Conservation (phyloP, 2,888 invertebrate genomes). For the Agrotis exclamationis region DNA sequence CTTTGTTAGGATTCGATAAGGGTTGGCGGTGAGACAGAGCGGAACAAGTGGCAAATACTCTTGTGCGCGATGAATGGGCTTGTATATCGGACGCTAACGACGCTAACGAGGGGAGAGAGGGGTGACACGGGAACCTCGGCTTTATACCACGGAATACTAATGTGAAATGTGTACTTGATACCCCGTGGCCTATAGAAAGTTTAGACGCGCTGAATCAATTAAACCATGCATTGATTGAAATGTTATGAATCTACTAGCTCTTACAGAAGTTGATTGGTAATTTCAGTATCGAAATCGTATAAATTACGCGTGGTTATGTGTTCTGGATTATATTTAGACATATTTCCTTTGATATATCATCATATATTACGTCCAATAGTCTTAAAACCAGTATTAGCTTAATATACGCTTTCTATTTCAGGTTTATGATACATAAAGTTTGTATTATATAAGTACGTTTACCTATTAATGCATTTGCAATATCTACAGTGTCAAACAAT, state of each 20-base stretch:
- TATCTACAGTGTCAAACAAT: slow-evolving; percentile 51
- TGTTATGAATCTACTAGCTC: background rate
- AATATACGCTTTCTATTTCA: slow-evolving; percentile 33
- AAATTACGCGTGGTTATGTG: background rate
- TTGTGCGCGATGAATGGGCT: slow-evolving; percentile 72
- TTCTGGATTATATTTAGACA: slow-evolving; percentile 20
- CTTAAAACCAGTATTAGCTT: slow-evolving; percentile 22
- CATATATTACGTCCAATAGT: slow-evolving; percentile 12
- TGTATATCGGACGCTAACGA: slow-evolving; percentile 61
- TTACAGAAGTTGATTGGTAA: background rate
- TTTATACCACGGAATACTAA: slow-evolving; percentile 47
- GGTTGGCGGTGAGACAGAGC: slow-evolving; percentile 71
- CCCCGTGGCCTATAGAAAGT: slow-evolving; percentile 6
- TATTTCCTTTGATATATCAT: slow-evolving; percentile 31
- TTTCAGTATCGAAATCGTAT: slow-evolving; percentile 14
- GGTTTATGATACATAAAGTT: slow-evolving; percentile 29
- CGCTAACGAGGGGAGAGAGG: slow-evolving; percentile 47
- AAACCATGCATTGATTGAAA: slow-evolving; percentile 4
- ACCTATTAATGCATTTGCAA: slow-evolving; percentile 50
- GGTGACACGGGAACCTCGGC: slow-evolving; percentile 37
- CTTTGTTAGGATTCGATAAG: slow-evolving; percentile 63
- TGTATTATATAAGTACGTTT: slow-evolving; percentile 20
- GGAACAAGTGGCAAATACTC: slow-evolving; percentile 83
- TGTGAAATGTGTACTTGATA: slow-evolving; percentile 44
- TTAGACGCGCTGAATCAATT: slow-evolving; percentile 21